Conservation (phyloP, 1,140 invertebrate genomes). For the Philopotamus ludificatus region DNA sequence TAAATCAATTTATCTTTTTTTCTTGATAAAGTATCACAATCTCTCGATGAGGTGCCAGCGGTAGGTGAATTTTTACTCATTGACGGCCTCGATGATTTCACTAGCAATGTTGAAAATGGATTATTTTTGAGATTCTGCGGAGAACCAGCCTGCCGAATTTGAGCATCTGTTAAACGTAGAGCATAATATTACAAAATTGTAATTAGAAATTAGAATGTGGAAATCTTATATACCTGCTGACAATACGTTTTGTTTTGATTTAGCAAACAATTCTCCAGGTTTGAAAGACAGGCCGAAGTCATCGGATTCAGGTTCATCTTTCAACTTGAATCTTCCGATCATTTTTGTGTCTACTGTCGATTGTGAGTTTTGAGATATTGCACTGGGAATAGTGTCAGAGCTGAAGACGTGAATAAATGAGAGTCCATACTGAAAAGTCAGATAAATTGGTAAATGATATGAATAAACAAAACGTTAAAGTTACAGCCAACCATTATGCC, state of each 20-base stretch:
- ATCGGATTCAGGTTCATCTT: constrained; percentile 56
- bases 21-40: constrained; percentile 16
- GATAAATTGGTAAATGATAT: neutral
- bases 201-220: too few relatives aligned
- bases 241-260: constrained; percentile 25
- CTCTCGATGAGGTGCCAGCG: constrained; percentile 1
- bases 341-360: constrained; percentile 3
- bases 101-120: constrained; percentile 44
- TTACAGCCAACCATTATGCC: neutral
- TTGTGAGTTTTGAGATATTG: neutral
- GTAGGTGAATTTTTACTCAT: constrained; percentile 24
- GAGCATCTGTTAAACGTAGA: constrained; percentile 44
- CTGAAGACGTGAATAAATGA: constrained; percentile 74
- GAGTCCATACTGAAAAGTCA: constrained; percentile 64
- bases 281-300: constrained; percentile 50
- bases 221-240: constrained; percentile 7
- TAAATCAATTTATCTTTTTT: constrained; percentile 51
- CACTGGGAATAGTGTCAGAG: constrained; percentile 42
- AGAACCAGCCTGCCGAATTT: constrained; percentile 50
- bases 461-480: neutral
- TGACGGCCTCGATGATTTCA: constrained; percentile 46
- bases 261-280: constrained; percentile 51
- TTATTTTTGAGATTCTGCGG: constrained; percentile 45
- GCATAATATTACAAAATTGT: neutral
- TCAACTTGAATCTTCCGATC: constrained; percentile 64